phyloP scores from a whole-genome alignment of 2,797 vertebrate species.

The Mormyrops boulengeri region DNA sequence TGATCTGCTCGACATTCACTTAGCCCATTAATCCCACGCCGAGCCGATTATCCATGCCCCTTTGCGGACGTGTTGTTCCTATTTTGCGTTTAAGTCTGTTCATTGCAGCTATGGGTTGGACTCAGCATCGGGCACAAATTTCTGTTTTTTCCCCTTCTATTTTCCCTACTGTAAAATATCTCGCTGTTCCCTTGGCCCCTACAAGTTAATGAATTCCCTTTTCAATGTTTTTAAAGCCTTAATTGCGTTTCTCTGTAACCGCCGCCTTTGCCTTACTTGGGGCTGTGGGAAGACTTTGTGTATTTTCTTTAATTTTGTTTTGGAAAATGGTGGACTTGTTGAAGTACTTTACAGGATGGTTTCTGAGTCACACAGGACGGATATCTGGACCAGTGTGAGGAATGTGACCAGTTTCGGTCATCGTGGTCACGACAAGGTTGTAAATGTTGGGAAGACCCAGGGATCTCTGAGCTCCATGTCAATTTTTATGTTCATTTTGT shows the following conservation, averaged over 20 bases:
- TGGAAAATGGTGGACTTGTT: neutral
- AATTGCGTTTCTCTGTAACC: constrained; percentile 40
- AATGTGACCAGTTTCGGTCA: neutral
- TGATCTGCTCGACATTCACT: constrained; percentile 3
- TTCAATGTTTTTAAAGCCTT: constrained; percentile 37
- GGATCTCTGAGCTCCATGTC: neutral
- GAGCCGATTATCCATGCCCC: neutral
- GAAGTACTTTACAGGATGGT: neutral
- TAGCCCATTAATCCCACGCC: neutral
- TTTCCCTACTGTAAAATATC: neutral
- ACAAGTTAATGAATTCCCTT: constrained; percentile 41
- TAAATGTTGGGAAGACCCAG: neutral
- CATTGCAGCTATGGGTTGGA: neutral
- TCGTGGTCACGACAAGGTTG: neutral
- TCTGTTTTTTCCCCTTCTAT: constrained; percentile 16
- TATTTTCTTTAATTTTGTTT: constrained; percentile 19
- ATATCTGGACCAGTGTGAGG: neutral
- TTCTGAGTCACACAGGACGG: neutral
- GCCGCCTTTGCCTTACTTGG: constrained; percentile 28
- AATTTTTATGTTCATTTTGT: neutral
- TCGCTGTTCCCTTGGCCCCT: constrained; percentile 21
- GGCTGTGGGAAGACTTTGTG: constrained; percentile 14
- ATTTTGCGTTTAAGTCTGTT: constrained; percentile 13
- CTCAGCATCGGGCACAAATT: neutral
- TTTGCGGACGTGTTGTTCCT: neutral